These are phyloP conservation scores for Leptarthrus brevirostris DNA, from an alignment of 2,888 invertebrate species.

Conservation along the genomic window DNA sequence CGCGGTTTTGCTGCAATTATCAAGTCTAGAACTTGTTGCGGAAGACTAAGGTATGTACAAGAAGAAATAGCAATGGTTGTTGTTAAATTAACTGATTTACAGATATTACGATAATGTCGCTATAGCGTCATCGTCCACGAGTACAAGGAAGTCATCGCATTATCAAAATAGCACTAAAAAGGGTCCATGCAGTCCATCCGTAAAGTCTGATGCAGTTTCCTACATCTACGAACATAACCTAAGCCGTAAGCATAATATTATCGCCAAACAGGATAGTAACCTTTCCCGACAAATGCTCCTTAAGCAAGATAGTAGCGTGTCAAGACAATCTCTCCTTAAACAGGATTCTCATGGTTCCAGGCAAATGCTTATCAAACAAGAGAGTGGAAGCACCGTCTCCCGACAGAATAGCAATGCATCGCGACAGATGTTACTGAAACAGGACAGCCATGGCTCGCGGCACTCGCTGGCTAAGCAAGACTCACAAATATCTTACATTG, in stretches of 20 bases:
- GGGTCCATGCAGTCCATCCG: conserved; percentile 71
- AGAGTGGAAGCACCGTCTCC: conserved; percentile 61
- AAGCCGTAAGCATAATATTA: conserved; percentile 63
- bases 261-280: conserved; percentile 67
- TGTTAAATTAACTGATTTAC: conserved; percentile 22
- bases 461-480: conserved; percentile 66
- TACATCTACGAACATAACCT: conserved; percentile 69
- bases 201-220: conserved; percentile 69
- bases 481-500: conserved; percentile 67
- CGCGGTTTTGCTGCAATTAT: conserved; percentile 90
- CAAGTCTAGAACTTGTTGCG: conserved; percentile 87
- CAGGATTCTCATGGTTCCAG: conserved; percentile 67
- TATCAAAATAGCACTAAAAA: conserved; percentile 74
- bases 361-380: conserved; percentile 66
- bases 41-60: conserved; percentile 72
- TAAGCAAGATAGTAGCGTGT: conserved; percentile 56
- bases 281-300: conserved; percentile 60
- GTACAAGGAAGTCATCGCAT: conserved; percentile 86
- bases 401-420: conserved; percentile 63
- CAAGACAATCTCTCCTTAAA: conserved; percentile 64
- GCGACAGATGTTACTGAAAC: conserved; percentile 64
- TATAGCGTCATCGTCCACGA: conserved; percentile 86
- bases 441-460: conserved; percentile 66
- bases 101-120: conserved; percentile 87
- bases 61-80: not conserved